Evolutionary conservation across 2,797 vertebrate species (phyloP), one percentile per base, ranked within the genome.

Genomic region (Lagodon rhomboides): DNA sequence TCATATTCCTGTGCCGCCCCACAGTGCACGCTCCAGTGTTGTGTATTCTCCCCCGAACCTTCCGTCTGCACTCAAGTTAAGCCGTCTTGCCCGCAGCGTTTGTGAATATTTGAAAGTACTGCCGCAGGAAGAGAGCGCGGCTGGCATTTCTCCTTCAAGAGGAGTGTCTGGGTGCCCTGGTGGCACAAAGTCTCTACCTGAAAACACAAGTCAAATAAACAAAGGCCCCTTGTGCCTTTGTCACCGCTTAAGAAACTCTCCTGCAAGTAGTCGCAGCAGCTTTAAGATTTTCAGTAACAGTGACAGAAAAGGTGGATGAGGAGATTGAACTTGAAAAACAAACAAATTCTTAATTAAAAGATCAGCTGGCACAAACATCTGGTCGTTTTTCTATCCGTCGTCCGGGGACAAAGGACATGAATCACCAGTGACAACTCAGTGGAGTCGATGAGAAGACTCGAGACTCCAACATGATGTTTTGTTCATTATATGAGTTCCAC

Each of bases 81-180:
- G 90, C 80, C 59, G 1, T 75, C 78, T 91, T 1, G 90, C 93
- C 93, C 79, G 85, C 79, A 91, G 93, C 90, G 3, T 86, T 92
- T 89, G 82, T 91, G 89, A 93, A 93, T 92, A 91, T 93, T 93
- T 94, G 79, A 93, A 92, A 90, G 86, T 63, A 78, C 73, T 56
- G 91, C 92, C 87, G 12, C 51, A 87, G 92, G 92, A 87, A 16
- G 71, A 76, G 66, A 84, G 81, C 44, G 59, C 79, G 62, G 69
- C 77, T 73, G 83, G 80, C 75, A 73, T 88, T 88, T 85, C 72
- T 85, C 78, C 86, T 92, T 89, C 82, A 87, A 82, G 66, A 83
- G 68, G 55, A 54, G 73, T 30, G 69, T 66, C 38, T 11, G 16
- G 47, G 71, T 83, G 65, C 77, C 65, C 75, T 65, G 63, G 79